Conservation (phyloP, 2,888 invertebrate species). For the Eledona agricola region DNA sequence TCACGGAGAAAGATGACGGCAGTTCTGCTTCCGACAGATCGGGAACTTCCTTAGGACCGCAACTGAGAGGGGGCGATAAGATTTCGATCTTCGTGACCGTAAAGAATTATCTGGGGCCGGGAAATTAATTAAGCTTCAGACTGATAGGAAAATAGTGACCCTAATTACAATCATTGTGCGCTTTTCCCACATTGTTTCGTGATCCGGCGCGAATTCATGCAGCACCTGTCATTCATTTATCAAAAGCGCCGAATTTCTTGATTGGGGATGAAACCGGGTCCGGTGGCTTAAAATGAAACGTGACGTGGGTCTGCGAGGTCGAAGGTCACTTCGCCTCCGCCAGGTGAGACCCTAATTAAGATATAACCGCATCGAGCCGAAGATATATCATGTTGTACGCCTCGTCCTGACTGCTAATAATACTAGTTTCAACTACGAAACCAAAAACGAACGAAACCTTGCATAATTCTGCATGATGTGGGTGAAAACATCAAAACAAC, state of each 20-base stretch:
- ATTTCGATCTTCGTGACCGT: conserved; percentile 22
- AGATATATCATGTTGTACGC: conserved; percentile 35
- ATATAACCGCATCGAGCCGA: conserved; percentile 37
- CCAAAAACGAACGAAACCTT: conserved; percentile 1
- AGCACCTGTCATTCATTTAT: conserved; percentile 16
- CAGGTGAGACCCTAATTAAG: conserved; percentile 41
- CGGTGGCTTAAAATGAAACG: conserved; percentile 27
- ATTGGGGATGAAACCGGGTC: conserved; percentile 6
- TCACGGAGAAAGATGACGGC: background rate
- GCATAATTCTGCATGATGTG: conserved; percentile 1
- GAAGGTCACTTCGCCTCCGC: conserved; percentile 35
- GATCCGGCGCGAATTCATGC: conserved; percentile 11
- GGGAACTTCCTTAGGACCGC: background rate
- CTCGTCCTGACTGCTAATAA: conserved; percentile 12
- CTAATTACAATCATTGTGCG: conserved; percentile 19
- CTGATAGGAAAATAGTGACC: conserved; percentile 27
- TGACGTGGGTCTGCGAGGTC: conserved; percentile 39
- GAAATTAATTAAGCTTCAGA: conserved; percentile 21
- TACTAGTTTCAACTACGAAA: too few species aligned
- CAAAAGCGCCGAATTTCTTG: conserved; percentile 1
- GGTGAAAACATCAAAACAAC: background rate
- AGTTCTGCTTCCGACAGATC: too few species aligned
- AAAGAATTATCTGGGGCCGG: conserved; percentile 13
- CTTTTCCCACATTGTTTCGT: conserved; percentile 16
- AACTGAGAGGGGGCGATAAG: conserved; percentile 14